Evolutionary conservation across 1,140 invertebrate species (phyloP).

Genomic region (Lucilia cuprina): DNA sequence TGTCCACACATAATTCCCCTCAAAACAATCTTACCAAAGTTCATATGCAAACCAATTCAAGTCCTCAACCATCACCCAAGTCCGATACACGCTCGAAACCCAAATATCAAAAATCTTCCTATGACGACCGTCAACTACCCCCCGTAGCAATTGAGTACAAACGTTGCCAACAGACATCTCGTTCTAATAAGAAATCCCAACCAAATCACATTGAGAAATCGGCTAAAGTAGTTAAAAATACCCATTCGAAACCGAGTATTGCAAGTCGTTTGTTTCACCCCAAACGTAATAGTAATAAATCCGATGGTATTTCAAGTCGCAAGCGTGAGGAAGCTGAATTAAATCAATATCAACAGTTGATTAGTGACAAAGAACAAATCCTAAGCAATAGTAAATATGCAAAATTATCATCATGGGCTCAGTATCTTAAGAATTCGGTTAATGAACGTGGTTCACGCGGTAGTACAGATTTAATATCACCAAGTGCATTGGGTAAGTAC

Average conservation of each 20-base stretch:
- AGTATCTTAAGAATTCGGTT: constrained; percentile 40
- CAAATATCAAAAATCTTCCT: constrained; percentile 42
- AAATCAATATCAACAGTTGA: constrained; percentile 40
- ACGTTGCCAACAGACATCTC: constrained; percentile 31
- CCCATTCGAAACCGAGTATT: constrained; percentile 33
- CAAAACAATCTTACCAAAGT: background rate
- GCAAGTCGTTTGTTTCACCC: constrained; percentile 33
- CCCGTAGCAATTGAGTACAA: constrained; percentile 44
- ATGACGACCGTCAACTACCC: constrained; percentile 43
- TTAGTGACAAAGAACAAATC: constrained; percentile 41
- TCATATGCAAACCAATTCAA: background rate
- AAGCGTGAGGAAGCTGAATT: constrained; percentile 39
- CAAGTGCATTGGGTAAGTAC: constrained; percentile 40
- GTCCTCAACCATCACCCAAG: background rate
- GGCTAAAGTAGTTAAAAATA: constrained; percentile 32
- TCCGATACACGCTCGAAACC: constrained; percentile 21
- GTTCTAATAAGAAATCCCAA: background rate
- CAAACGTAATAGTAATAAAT: constrained; percentile 25
- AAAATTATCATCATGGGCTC: constrained; percentile 42
- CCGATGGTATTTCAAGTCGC: constrained; percentile 28
- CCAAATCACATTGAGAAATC: constrained; percentile 9
- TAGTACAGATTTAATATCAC: constrained; percentile 35
- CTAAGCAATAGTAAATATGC: constrained; percentile 41
- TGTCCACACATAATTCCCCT: background rate
- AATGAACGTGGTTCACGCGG: constrained; percentile 29